These are phyloP conservation scores for Melanotus villosus DNA, from an alignment of 2,888 invertebrate genomes.

Conservation along the genomic window DNA sequence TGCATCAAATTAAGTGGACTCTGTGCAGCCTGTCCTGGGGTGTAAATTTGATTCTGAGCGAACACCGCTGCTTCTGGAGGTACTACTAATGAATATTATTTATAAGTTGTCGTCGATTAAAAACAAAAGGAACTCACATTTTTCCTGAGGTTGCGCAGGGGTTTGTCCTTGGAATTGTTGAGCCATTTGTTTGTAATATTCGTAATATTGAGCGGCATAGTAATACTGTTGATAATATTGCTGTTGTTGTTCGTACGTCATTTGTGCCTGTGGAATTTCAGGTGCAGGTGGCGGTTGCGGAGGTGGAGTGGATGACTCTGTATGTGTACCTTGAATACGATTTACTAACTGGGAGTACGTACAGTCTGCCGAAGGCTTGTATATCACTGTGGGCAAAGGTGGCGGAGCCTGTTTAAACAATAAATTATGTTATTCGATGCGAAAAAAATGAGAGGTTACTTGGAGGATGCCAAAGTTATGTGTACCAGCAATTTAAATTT, in stretches of 20 bases:
- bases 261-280: conserved; percentile 56
- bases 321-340: conserved; percentile 77
- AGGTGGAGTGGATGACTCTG: conserved; percentile 67
- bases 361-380: conserved; percentile 89
- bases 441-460: not conserved
- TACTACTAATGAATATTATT: not conserved
- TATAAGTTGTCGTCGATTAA: not conserved
- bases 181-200: conserved; percentile 65
- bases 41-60: not conserved
- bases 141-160: conserved; percentile 26
- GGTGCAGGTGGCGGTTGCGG: conserved; percentile 68
- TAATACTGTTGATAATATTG: conserved; percentile 66
- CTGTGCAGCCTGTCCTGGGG: not conserved
- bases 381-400: conserved; percentile 76
- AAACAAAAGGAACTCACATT: conserved; percentile 31
- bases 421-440: conserved; percentile 37
- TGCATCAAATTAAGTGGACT: conserved; percentile 14
- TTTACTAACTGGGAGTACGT: conserved; percentile 90
- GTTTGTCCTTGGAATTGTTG: conserved; percentile 52
- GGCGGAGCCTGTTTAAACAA: conserved; percentile 67
- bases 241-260: conserved; percentile 63
- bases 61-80: not conserved
- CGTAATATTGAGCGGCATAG: conserved; percentile 65
- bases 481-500: not conserved
- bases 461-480: not conserved